phyloP scores from a whole-genome alignment of 2,888 invertebrate species.

The Diogma glabrata region DNA sequence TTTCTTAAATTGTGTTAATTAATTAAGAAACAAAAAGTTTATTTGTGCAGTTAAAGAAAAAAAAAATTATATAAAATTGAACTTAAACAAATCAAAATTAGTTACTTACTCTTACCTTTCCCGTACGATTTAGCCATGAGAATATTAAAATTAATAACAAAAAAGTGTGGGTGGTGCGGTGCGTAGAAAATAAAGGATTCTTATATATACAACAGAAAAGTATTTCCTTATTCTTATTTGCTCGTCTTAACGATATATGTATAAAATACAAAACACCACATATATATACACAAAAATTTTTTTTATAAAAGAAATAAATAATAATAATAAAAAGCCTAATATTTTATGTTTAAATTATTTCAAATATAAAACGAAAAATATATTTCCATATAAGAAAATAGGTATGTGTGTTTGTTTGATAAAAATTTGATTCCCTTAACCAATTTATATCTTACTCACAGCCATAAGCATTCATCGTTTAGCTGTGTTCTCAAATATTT shows the following conservation, averaged over 20 bases:
- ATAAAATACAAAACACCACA: slow-evolving; percentile 4
- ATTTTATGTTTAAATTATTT: slow-evolving; percentile 6
- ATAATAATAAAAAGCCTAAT: slow-evolving; percentile 1
- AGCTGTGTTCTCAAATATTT: slow-evolving; percentile 8
- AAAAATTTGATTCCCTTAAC: slow-evolving; percentile 8
- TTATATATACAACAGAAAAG: slow-evolving; percentile 8
- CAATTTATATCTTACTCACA: slow-evolving; percentile 10
- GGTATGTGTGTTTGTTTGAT: slow-evolving; percentile 7
- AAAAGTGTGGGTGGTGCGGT: background rate
- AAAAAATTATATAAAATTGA: too few species aligned
- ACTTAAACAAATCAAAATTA: too few species aligned
- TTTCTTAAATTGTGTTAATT: background rate
- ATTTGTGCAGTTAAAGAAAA: slow-evolving; percentile 11
- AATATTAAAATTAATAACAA: slow-evolving; percentile 2
- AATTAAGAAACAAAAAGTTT: background rate
- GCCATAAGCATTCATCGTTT: slow-evolving; percentile 8
- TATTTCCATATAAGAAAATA: slow-evolving; percentile 4
- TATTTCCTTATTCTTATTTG: background rate
- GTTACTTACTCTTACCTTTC: slow-evolving; percentile 40
- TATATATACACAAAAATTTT: slow-evolving; percentile 3
- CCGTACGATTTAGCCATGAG: slow-evolving; percentile 38
- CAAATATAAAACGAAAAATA: background rate
- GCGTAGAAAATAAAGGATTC: slow-evolving; percentile 3
- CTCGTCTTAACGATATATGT: slow-evolving; percentile 1
- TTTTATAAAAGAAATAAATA: too few species aligned